Evolutionary conservation across 2,888 invertebrate species (phyloP), one percentile per base, ranked within the genome.

Genomic region (Steromphala cineraria): DNA sequence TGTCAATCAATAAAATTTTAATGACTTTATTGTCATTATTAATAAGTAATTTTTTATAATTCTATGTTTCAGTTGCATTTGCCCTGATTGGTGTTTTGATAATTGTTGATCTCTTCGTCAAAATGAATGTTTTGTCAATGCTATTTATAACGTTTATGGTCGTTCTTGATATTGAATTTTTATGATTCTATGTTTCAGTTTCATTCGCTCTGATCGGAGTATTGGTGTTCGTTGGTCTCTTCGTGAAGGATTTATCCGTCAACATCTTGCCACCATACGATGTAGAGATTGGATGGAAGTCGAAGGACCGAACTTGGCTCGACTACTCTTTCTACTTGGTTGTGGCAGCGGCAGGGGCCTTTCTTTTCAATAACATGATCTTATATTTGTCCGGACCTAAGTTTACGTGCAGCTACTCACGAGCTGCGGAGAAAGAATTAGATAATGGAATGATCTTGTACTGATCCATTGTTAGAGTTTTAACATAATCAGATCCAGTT

Each of bases 321-420:
- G 98, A 97, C 77, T 96, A 96, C 89, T 98, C 98, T 5, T 98
- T 97, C 93, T 98, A 97, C 96, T 96, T 97, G 89, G 95, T 96
- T 10, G 96, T 96, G 3, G 95, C 95, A 8, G 96, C 96, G 0
- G 95, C 95, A 0, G 94, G 96, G 75, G 94, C 96, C 2, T 96
- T 96, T 86, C 94, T 96, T 83, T 93, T 96, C 76, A 97, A 97
- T 94, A 95, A 96, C 86, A 94, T 96, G 4, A 95, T 97, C 84
- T 95, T 97, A 21, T 95, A 96, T 82, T 95, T 96, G 86, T 96
- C 96, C 17, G 96, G 96, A 85, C 95, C 95, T 67, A 96, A 96
- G 89, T 94, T 90, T 79, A 80, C 95, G 95, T 87, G 92, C 86
- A 88, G 96, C 95, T 91, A 95, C 95, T 62, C 95, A 95, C 52